Base-by-base conservation (phyloP, 2,797 vertebrate species). In the Luscinia luscinia region DNA sequence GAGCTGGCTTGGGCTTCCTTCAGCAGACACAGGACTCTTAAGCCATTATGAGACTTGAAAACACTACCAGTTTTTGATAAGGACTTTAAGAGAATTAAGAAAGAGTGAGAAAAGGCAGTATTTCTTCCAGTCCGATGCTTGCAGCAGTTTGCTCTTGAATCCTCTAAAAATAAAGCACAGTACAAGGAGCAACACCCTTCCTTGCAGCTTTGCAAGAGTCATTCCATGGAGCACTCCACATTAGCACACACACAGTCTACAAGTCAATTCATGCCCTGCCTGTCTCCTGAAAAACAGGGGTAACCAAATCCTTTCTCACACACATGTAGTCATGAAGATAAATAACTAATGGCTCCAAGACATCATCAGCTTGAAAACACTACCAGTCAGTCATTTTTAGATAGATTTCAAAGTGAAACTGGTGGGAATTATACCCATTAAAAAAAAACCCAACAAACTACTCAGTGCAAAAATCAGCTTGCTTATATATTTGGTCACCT, bases 271-370 rank as follows among this genome's bases (percentile, higher is more conserved):
- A 30, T n/a, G 70, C 7, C 51, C 43, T 1, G 5, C 36, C 63
- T 68, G 62, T 12, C 75, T 85, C 64, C 64, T 54, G 41, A 66
- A 49, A 45, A 85, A 73, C 48, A 51, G 59, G 55, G 77, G 75
- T 38, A 93, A 78, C 48, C 73, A 93, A 92, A 78, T n/a, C 85
- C 66, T 61, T 51, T 48, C 73, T 77, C 48, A 54, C 69, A 90
- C 64, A 84, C 43, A 22, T 0, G 9, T 30, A 72, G 40, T 34
- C 43, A 22, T 4, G 28, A 80, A 75, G 73, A 75, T 59, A 94
- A 93, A 84, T 75, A 86, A 92, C 55, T 66, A 58, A 84, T 22
- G 18, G 66, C n/a, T 81, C n/a, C 66, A 52, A 84, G 66, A 81
- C 32, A 62, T 34, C 51, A 48, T 5, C 52, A 46, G 27, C 27